Base-by-base conservation (phyloP, 2,113 vertebrate genomes). In the Cheirogaleus medius region DNA sequence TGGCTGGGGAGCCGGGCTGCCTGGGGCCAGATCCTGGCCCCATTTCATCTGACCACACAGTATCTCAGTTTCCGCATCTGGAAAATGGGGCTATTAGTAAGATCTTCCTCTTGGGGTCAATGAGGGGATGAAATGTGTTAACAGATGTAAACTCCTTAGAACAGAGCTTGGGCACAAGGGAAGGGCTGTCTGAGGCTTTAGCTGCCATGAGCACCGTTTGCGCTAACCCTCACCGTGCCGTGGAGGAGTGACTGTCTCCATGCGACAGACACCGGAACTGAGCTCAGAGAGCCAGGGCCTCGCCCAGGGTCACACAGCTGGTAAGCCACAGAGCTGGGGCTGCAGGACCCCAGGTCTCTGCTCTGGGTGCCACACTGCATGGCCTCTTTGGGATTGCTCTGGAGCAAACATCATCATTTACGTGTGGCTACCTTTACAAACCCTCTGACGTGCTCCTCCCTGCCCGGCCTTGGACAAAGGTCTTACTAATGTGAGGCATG, bases 341-440 rank as follows among this genome's bases (percentile, higher is more conserved):
- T 52, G 13, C 1, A 0, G 29, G 87, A 14, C 49, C 58, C 56
- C 66, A 12, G 47, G 5, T 6, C 3, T 1, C 42, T 1, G 58
- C 49, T 80, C n/a, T 3, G 0, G 18, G 17, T 8, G 27, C 44
- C 0, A 1, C 66, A 29, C 10, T 0, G 8, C 2, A 8, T 0
- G 37, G 54, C 68, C 54, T 56, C 87, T 37, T 12, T 11, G 39
- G 42, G 56, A 15, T 2, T 2, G 27, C 37, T 78, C 60, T 4
- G 27, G 54, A 71, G 54, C 78, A 42, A 80, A 64, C 29, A 1
- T 17, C 69, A 5, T 34, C 18, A 0, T 29, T 44, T 8, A 12
- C 0, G 8, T 11, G 11, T 3, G 66, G 90, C 39, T 13, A 20
- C 60, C 52, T 52, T 1, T 34, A 32, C 73, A 64, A 68, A 78